Evolutionary conservation across 2,113 vertebrate genomes (phyloP), one percentile per base, ranked within the genome.

Genomic region (Xyliphius kryptos): DNA sequence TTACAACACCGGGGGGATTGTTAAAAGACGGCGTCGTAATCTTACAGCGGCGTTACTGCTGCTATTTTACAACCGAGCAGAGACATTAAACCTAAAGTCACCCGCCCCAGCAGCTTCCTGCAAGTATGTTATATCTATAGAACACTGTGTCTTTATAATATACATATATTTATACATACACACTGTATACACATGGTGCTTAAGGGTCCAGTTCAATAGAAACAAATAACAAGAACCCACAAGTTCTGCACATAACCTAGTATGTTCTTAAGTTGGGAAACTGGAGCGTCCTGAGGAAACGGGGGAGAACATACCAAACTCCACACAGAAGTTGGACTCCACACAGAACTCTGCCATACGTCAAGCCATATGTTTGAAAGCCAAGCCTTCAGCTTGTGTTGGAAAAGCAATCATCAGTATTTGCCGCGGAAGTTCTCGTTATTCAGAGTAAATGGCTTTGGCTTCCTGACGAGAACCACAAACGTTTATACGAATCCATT

Each of bases 401-500:
- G 41, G 22, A 5, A 41, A 7, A 37, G 19, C 21, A 43, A 63
- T 53, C 61, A 54, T 37, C 15, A 37, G 41, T 32, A 5, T 37
- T 16, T 4, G 56, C 47, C n/a, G 6, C 5, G 36, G 54, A 37
- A 17, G 19, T 49, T 43, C 53, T 32, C 20, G 43, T 51, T 63
- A 59, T 38, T 15, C 17, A 59, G 70, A 68, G 17, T 50, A 65
- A 63, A 67, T 40, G 37, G 3, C 47, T 56, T 43, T 48, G 21
- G 32, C 51, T 62, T 47, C n/a, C n/a, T n/a, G n/a, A n/a, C n/a
- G n/a, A n/a, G 54, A 46, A 60, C 40, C 60, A 16, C 61, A 56
- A 61, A 73, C 56, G 56, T 40, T 66, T 56, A 37, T 11, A 66
- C 51, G 21, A 56, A 69, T 69, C 70, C 61, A 61, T 60, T 43